Conservation (phyloP, 2,797 vertebrate species). For the Acanthornis magna region DNA sequence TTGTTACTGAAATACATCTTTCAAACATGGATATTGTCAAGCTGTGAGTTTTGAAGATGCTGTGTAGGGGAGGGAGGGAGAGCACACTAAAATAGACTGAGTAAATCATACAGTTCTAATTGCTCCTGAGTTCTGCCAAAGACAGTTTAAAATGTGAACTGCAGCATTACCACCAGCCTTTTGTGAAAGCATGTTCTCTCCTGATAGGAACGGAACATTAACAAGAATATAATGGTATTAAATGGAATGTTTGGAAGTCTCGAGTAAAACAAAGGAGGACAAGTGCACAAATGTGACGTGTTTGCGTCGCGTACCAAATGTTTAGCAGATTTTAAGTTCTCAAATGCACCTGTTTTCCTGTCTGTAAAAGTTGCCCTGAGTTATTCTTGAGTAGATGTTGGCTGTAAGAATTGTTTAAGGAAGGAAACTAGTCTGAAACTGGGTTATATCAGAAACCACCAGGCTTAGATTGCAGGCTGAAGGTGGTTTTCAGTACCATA, state of each 20-base stretch:
- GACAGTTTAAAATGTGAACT: constrained; percentile 31
- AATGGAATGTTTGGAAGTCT: constrained; percentile 33
- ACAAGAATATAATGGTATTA: constrained; percentile 17
- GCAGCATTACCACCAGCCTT: constrained; percentile 33
- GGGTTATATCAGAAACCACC: not conserved
- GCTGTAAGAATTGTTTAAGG: not conserved
- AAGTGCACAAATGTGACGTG: constrained; percentile 15
- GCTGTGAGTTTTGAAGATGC: not conserved
- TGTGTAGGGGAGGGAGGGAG: not conserved
- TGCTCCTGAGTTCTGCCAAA: constrained; percentile 36
- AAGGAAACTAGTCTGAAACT: not conserved
- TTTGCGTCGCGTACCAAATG: not conserved
- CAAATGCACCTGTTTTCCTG: constrained; percentile 7
- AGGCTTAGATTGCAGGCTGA: not conserved
- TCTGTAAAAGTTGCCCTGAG: constrained; percentile 1
- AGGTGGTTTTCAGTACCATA: not conserved
- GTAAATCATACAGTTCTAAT: constrained; percentile 36
- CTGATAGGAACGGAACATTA: constrained; percentile 16
- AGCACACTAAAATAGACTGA: not conserved
- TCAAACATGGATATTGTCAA: not conserved
- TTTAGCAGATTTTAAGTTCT: constrained; percentile 27
- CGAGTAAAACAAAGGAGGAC: not conserved
- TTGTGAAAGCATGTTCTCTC: constrained; percentile 16
- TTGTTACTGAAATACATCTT: not conserved
- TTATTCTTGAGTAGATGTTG: constrained; percentile 35